Evolutionary conservation across 1,140 invertebrate genomes (phyloP).

Genomic region (Chrysomallon squamiferum): DNA sequence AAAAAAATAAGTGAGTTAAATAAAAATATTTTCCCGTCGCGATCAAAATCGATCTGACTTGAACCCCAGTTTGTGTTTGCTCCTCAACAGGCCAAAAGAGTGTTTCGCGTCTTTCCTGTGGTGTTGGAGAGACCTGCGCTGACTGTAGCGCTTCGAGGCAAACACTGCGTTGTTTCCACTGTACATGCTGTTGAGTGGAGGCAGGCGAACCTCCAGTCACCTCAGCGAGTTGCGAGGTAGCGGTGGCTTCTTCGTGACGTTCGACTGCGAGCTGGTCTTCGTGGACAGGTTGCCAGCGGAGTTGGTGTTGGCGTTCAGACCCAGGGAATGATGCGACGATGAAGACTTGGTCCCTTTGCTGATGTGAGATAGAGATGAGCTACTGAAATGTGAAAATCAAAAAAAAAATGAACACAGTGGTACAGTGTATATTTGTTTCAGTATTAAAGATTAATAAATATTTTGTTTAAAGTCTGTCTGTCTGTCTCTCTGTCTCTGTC

Average conservation of each 20-base stretch:
- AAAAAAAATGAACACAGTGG: neutral
- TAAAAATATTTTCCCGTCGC: no score
- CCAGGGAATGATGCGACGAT: slow-evolving; percentile 1
- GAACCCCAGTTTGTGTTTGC: no score
- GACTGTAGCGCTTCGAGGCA: slow-evolving; percentile 26
- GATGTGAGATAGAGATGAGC: slow-evolving; percentile 26
- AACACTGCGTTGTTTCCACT: slow-evolving; percentile 28
- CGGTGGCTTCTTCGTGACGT: slow-evolving; percentile 9
- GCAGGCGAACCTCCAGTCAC: slow-evolving; percentile 43
- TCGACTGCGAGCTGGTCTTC: slow-evolving; percentile 1
- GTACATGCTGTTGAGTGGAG: slow-evolving; percentile 31
- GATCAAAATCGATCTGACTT: no score
- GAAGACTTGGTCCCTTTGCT: slow-evolving; percentile 29
- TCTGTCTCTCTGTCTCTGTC: neutral
- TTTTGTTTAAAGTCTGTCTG: neutral
- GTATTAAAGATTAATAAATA: neutral
- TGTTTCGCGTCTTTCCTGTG: no score
- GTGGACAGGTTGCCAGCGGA: slow-evolving; percentile 8
- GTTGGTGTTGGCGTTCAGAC: slow-evolving; percentile 7
- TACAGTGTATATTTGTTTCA: neutral
- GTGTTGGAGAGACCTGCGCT: neutral
- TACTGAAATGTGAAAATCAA: slow-evolving; percentile 11
- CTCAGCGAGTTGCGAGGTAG: slow-evolving; percentile 14
- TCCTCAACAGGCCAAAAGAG: no score
- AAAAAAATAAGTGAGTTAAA: no score